phyloP scores from a whole-genome alignment of 2,888 invertebrate genomes.

The Yponomeuta sedellus region DNA sequence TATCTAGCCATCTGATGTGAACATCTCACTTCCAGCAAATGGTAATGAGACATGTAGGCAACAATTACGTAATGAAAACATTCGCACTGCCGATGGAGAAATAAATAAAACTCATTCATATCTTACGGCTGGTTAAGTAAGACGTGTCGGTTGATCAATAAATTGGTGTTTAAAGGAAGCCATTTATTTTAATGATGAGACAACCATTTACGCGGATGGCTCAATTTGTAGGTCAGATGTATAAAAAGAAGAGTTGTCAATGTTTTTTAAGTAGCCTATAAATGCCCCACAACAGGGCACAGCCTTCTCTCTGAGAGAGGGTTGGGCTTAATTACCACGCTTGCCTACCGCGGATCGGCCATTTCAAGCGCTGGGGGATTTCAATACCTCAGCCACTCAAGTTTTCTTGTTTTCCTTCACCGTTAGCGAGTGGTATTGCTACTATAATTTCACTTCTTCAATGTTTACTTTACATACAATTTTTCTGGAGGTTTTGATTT shows the following conservation, averaged over 20 bases:
- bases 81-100: not conserved
- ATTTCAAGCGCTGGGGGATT: too few species aligned
- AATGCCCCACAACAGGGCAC: too few species aligned
- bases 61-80: not conserved
- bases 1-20: not conserved
- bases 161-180: not conserved
- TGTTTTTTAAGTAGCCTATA: too few species aligned
- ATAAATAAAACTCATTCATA: not conserved
- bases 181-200: constrained; percentile 1
- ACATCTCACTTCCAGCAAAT: not conserved
- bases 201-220: not conserved
- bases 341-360: too few species aligned
- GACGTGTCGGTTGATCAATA: not conserved
- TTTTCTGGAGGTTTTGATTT: not conserved
- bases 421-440: too few species aligned
- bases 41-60: not conserved
- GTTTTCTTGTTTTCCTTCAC: too few species aligned
- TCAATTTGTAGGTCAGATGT: not conserved
- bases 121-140: not conserved
- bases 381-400: too few species aligned
- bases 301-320: too few species aligned
- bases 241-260: not conserved
- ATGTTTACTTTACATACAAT: too few species aligned
- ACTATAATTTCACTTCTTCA: too few species aligned
- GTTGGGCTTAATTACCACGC: too few species aligned